phyloP scores from a whole-genome alignment of 2,797 vertebrate species.

The Sternotherus odoratus region DNA sequence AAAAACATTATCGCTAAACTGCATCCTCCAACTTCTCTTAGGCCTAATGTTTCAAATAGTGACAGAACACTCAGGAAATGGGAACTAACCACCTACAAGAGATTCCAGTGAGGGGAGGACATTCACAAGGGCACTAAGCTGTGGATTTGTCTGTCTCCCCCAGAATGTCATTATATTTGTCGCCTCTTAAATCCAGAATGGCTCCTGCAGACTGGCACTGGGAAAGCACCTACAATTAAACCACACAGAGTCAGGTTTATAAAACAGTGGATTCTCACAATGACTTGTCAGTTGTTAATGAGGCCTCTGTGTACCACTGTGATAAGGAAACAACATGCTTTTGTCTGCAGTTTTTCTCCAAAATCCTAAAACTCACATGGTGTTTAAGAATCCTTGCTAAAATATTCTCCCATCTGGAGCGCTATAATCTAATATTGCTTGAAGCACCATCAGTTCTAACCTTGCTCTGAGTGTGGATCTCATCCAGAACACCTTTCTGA shows the following conservation, averaged over 20 bases:
- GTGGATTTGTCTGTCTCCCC: not conserved
- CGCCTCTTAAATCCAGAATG: not conserved
- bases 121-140: not conserved
- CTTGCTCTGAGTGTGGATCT: not conserved
- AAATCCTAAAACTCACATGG: not conserved
- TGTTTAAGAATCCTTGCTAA: not conserved
- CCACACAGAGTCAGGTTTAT: not conserved
- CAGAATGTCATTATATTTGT: not conserved
- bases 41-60: not conserved
- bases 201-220: not conserved
- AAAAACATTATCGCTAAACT: slow-evolving; percentile 1
- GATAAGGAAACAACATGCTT: not conserved
- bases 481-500: not conserved
- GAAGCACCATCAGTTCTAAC: not conserved
- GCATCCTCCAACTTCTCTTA: not conserved
- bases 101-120: not conserved
- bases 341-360: not conserved
- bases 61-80: not conserved
- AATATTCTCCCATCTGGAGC: fast-evolving
- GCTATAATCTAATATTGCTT: not conserved
- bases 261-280: not conserved
- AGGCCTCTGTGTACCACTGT: not conserved
- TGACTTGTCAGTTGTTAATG: not conserved
- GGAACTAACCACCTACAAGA: slow-evolving; percentile 19
- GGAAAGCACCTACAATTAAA: not conserved